These are phyloP conservation scores for Pangasianodon hypophthalmus DNA, from an alignment of 2,113 vertebrate species.

Conservation along the genomic window DNA sequence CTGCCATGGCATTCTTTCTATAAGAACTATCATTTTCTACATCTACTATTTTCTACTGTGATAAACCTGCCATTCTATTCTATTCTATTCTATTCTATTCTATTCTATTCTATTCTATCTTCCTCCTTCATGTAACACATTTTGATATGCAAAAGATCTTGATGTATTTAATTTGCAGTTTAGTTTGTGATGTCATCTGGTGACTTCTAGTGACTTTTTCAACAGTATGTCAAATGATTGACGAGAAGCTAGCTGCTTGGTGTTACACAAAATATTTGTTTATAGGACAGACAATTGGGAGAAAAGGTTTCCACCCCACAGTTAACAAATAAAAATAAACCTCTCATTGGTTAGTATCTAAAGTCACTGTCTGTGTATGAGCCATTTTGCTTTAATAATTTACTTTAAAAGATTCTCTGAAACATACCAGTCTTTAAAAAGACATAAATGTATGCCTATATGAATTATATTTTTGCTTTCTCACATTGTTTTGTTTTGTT, in stretches of 20 bases:
- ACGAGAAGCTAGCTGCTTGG: background rate
- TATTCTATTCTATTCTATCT: background rate
- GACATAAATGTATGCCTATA: background rate
- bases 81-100: background rate
- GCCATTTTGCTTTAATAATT: background rate
- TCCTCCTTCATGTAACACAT: background rate
- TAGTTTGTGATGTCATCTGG: background rate
- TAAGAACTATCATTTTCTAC: background rate
- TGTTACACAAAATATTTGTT: slow-evolving; percentile 35
- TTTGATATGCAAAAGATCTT: background rate
- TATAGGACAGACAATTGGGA: background rate
- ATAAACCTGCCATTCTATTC: background rate
- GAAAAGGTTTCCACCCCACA: background rate
- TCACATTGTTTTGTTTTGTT: background rate
- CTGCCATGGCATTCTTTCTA: background rate
- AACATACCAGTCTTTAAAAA: background rate
- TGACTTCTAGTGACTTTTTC: background rate
- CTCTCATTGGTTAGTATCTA: background rate
- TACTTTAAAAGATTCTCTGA: background rate
- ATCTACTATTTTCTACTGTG: background rate
- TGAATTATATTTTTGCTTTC: background rate
- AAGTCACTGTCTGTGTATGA: background rate
- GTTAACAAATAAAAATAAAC: background rate
- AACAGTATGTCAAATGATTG: background rate
- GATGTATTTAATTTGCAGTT: background rate